These are phyloP conservation scores for Euborellia annulipes DNA, from an alignment of 1,140 invertebrate genomes.

Conservation along the genomic window DNA sequence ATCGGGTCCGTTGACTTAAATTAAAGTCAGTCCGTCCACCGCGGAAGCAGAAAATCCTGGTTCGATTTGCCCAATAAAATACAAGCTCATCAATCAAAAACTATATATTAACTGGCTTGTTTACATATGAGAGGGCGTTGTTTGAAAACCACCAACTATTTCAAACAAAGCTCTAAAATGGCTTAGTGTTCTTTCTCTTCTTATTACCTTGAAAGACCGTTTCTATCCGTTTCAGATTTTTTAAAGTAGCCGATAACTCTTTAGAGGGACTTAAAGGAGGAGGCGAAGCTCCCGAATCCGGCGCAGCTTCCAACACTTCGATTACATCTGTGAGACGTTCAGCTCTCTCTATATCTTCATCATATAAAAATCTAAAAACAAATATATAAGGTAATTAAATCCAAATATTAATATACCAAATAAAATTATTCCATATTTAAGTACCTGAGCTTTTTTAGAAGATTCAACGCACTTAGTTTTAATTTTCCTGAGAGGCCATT, in stretches of 20 bases:
- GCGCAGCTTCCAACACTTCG: constrained; percentile 27
- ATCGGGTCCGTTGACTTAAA: too few species aligned
- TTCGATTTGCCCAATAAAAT: too few species aligned
- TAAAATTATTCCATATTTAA: neutral
- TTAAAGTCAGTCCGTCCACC: too few species aligned
- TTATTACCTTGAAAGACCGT: constrained; percentile 39
- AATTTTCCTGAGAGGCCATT: constrained; percentile 39
- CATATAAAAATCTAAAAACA: constrained; percentile 23
- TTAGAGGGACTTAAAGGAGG: constrained; percentile 25
- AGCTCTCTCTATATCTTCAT: constrained; percentile 23
- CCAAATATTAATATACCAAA: neutral
- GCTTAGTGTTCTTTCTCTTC: too few species aligned
- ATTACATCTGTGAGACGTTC: constrained; percentile 22
- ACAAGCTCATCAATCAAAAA: too few species aligned
- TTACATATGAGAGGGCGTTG: too few species aligned
- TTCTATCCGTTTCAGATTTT: constrained; percentile 40
- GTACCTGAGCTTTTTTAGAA: constrained; percentile 37
- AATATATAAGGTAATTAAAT: neutral
- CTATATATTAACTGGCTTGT: too few species aligned
- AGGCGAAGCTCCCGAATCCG: constrained; percentile 17
- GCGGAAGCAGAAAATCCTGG: too few species aligned
- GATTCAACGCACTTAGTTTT: constrained; percentile 29
- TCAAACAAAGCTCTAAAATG: too few species aligned
- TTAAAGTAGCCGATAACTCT: constrained; percentile 39
- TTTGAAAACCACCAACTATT: too few species aligned